Conservation (phyloP, 2,113 vertebrate genomes). For the Salvelinus fontinalis region DNA sequence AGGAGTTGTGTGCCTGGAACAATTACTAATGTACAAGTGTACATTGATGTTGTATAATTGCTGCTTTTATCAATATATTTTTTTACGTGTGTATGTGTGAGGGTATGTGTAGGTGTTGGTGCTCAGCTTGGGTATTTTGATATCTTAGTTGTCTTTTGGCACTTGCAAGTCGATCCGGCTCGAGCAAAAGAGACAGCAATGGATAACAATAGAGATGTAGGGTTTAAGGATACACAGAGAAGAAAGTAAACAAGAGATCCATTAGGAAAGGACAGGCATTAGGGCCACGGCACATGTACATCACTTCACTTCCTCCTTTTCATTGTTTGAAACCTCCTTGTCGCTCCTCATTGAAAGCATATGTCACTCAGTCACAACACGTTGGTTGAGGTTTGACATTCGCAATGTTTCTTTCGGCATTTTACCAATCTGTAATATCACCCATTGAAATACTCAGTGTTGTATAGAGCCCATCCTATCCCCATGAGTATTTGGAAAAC, state of each 20-base stretch:
- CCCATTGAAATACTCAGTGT: too few species aligned
- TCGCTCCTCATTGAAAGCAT: too few species aligned
- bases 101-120: conserved; percentile 2
- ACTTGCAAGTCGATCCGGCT: not conserved
- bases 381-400: too few species aligned
- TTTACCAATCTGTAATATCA: too few species aligned
- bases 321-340: too few species aligned
- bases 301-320: too few species aligned
- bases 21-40: not conserved
- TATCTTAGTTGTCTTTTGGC: not conserved
- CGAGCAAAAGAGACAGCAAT: not conserved
- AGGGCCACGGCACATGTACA: too few species aligned
- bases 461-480: too few species aligned
- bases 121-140: not conserved
- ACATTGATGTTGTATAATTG: not conserved
- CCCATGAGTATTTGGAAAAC: too few species aligned
- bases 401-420: too few species aligned
- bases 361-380: too few species aligned
- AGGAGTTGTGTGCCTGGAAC: not conserved
- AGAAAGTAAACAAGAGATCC: not conserved
- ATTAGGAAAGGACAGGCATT: too few species aligned
- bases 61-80: conserved; percentile 12
- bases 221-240: not conserved
- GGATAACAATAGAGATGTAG: not conserved
- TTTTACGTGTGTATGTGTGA: conserved; percentile 13